phyloP scores from a whole-genome alignment of 2,888 invertebrate species.

The Syrista parreyssii region DNA sequence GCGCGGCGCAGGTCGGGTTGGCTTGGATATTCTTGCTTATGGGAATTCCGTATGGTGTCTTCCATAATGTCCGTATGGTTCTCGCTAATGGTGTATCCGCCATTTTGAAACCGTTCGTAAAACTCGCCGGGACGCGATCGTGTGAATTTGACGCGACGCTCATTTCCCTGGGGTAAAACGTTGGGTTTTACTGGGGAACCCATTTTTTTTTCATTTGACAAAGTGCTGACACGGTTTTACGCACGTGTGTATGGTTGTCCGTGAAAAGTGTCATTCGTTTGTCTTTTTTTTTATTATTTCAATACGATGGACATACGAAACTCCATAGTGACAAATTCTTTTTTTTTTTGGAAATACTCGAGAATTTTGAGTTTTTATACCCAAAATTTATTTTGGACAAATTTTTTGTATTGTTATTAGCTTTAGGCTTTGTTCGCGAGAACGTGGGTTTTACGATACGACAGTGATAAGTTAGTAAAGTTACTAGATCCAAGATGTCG shows the following conservation, averaged over 20 bases:
- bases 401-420: no score
- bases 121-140: neutral
- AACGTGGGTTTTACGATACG: neutral
- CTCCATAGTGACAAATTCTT: neutral
- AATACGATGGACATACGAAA: neutral
- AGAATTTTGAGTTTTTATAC: neutral
- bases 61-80: neutral
- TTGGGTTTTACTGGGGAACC: neutral
- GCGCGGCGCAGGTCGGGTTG: no score
- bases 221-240: neutral
- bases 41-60: neutral
- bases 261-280: neutral
- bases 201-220: neutral
- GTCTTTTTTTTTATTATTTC: neutral
- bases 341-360: neutral
- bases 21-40: neutral
- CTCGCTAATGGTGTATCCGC: neutral
- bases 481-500: neutral
- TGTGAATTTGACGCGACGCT: neutral
- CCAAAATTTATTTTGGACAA: neutral
- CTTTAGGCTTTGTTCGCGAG: no score
- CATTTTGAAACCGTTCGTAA: neutral
- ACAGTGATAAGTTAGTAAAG: neutral
- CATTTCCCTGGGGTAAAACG: neutral
- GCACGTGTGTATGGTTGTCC: neutral